Percentiles rank a stretch among this genome's conserved stretches.
These are phyloP conservation scores for Motacilla alba DNA, from an alignment of 2,113 vertebrate genomes.

Conservation along the genomic window DNA sequence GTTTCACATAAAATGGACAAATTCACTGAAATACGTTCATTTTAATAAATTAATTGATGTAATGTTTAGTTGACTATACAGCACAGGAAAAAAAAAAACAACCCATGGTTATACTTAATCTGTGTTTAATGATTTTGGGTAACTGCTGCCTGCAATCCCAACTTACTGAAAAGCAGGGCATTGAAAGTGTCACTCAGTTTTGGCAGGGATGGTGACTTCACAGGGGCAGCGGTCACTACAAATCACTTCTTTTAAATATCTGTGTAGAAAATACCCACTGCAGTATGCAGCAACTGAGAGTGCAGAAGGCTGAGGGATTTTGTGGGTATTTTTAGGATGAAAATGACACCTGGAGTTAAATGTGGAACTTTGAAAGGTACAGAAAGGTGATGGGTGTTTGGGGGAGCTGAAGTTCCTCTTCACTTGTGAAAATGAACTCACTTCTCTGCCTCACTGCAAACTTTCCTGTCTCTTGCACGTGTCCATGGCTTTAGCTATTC, in stretches of 20 bases:
- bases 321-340: not conserved
- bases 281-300: not conserved
- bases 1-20: constrained; percentile 35
- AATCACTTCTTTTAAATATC: constrained; percentile 47
- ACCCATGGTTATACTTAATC: constrained; percentile 71
- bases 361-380: not conserved
- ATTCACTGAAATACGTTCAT: constrained; percentile 36
- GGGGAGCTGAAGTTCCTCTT: not conserved
- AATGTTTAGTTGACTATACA: constrained; percentile 39
- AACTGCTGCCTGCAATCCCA: constrained; percentile 65
- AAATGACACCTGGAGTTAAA: not conserved
- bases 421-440: not conserved
- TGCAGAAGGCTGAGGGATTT: not conserved
- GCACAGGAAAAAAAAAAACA: not conserved
- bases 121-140: constrained; percentile 66
- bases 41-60: constrained; percentile 60
- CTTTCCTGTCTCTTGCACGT: not conserved
- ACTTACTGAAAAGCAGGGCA: constrained; percentile 49
- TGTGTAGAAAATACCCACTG: constrained; percentile 37
- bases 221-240: constrained; percentile 32
- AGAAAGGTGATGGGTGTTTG: not conserved
- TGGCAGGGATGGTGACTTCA: constrained; percentile 58
- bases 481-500: not conserved
- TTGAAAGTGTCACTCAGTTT: constrained; percentile 64
- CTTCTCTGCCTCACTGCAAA: not conserved